Evolutionary conservation across 2,797 vertebrate genomes (phyloP), one percentile per base, ranked within the genome.

Genomic region (Typhlichthys eigenmanni): DNA sequence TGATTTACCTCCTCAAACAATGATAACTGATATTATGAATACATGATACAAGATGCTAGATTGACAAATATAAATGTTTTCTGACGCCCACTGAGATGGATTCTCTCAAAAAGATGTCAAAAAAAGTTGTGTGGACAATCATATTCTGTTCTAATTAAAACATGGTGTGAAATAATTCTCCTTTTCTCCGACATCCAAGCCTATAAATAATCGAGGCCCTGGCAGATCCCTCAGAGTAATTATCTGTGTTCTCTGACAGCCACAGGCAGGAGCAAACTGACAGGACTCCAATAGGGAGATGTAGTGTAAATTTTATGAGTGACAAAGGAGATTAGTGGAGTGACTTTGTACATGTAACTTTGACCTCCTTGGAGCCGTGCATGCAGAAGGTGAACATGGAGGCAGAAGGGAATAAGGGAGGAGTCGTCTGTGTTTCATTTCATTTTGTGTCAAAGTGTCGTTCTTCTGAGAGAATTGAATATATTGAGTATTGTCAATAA

Each of bases 241-340:
- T 92, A 93, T 88, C 89, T 85, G 87, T 89, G 90, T 90, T 89
- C 86, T 81, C 85, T 92, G 93, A 93, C 92, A 91, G 90, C 91
- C 89, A 84, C 84, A 81, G 92, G 89, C 89, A 89, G 89, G 81
- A 76, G 84, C 85, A 88, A 92, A 92, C 90, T 93, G 92, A 94
- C 92, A 93, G 86, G 82, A 83, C 87, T 91, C 91, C 92, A 90
- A 86, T 75, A 80, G 92, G 91, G 91, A 93, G 87, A 90, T 91
- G 91, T 89, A 91, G 91, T 93, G 92, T 94, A 92, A 91, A 92
- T 93, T 93, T 93, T 93, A 93, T 93, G 92, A 94, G 90, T 92
- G 91, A 92, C 93, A 93, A 92, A 92, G 85, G 75, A 93, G 92
- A 94, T 93, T 93, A 93, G 92, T 74, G 57, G 80, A 89, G 72